Percentiles rank a stretch among this genome's conserved stretches.
phyloP scores from a whole-genome alignment of 2,888 invertebrate species.

The Invenusta paracnida region DNA sequence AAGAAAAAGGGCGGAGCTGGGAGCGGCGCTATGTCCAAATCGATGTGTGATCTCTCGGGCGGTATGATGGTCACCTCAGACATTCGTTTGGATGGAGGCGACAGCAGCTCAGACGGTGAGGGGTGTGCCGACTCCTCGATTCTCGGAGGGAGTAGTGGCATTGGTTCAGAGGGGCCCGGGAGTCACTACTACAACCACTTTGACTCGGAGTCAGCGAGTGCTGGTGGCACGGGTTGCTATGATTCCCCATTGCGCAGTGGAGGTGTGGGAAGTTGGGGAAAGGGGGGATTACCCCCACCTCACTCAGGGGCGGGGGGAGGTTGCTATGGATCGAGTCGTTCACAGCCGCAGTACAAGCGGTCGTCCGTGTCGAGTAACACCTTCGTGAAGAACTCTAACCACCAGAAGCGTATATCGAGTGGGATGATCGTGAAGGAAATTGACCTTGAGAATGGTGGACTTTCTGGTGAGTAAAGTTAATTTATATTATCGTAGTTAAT shows the following conservation, averaged over 20 bases:
- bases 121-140: conserved; percentile 1
- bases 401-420: neutral
- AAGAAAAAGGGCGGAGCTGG: neutral
- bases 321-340: neutral
- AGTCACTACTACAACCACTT: neutral
- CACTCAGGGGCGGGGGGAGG: neutral
- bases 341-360: no score
- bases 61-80: conserved; percentile 6
- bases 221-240: neutral
- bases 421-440: neutral
- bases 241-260: neutral
- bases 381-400: neutral
- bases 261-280: neutral
- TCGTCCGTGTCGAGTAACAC: neutral
- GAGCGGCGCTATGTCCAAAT: neutral
- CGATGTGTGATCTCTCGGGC: neutral
- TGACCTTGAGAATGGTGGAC: neutral
- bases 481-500: no score
- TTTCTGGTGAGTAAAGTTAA: neutral
- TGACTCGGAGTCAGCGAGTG: neutral
- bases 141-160: neutral
- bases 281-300: neutral
- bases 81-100: neutral
- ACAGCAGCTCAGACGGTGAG: neutral
- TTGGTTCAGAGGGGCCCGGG: conserved; percentile 1